Percentiles rank a stretch among this genome's conserved stretches.
Evolutionary conservation across 2,113 vertebrate genomes (phyloP).

Genomic region (Cervus canadensis): DNA sequence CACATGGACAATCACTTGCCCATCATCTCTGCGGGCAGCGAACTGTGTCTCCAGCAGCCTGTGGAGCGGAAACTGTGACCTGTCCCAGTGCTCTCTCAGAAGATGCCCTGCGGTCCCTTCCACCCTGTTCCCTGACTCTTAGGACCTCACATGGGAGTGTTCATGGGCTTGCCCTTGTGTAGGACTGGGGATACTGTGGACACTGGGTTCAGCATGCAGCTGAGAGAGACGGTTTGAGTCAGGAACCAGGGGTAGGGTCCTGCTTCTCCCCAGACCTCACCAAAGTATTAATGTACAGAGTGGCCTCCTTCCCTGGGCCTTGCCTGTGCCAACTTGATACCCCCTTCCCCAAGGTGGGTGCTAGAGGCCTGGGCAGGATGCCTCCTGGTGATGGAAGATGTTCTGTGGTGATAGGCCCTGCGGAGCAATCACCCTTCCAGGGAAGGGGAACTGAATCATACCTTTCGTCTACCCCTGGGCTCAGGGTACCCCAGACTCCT

Average conservation of each 20-base stretch:
- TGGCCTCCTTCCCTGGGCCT: conserved; percentile 44
- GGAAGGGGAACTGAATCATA: conserved; percentile 26
- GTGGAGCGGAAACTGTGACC: conserved; percentile 91
- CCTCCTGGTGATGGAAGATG: neutral
- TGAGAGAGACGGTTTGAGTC: conserved; percentile 34
- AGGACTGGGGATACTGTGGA: neutral
- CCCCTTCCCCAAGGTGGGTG: neutral
- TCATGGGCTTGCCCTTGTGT: neutral
- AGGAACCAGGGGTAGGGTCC: conserved; percentile 32
- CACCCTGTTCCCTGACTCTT: neutral
- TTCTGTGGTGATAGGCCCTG: neutral
- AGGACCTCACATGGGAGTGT: conserved; percentile 28
- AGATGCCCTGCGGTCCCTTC: neutral
- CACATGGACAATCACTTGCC: conserved; percentile 99
- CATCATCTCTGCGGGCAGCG: conserved; percentile 96
- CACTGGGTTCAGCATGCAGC: neutral
- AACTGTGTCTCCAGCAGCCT: conserved; percentile 96
- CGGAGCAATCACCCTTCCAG: conserved; percentile 7
- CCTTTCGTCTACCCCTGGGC: conserved; percentile 25
- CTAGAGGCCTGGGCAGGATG: neutral
- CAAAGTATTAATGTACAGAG: conserved; percentile 64
- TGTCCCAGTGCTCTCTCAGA: neutral
- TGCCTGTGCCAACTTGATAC: conserved; percentile 60
- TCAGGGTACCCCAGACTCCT: conserved; percentile 32
- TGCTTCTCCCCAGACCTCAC: conserved; percentile 57